Base-by-base conservation (phyloP, 1,140 invertebrate species). In the Drosophila truncata region DNA sequence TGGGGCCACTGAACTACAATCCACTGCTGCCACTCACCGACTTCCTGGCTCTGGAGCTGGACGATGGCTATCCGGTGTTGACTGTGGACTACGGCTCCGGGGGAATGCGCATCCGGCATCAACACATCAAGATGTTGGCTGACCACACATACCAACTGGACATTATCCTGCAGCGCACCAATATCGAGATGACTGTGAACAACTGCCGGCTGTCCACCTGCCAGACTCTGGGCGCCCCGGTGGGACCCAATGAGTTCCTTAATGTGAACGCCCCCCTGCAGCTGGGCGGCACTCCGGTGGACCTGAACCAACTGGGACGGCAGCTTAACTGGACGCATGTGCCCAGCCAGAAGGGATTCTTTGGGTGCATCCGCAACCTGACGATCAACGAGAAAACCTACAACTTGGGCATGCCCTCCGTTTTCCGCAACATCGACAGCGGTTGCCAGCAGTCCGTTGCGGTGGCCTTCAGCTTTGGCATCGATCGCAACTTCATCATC, bases 1-100 rank as follows among this genome's bases (percentile, higher is more conserved):
- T 97, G 85, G 98, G 98, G 18, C 98, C 98, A 1, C 94, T 98
- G 62, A 94, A 88, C 66, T 94, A 94, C 55, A 95, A 95, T 82
- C 93, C 94, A 0, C 91, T 95, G 58, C 90, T 96, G 20, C 93
- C 94, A 49, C 93, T 96, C 35, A 66, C 93, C 93, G 99, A 99
- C 94, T 99, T 99, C 91, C 96, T 99, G 93, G 96, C 98, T 0
- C 81, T 99, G 42, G 98, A 99, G 93, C 93, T 99, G 27, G 93
- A 95, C n/a, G 94, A 97, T 61, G 98, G 98, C 14, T 97, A 95
- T 87, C 97, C 97, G 1, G 94, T 97, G 1, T 93, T 99, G 0
- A 95, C 97, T 18, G 95, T 99, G 14, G 96, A 99, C 93, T 98
- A 98, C 93, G 98, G 98, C 5, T 95, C 96, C 1, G 98, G 98